Percentiles rank a stretch among this genome's conserved stretches.
phyloP scores from a whole-genome alignment of 2,888 invertebrate genomes.

The Neria commutata region DNA sequence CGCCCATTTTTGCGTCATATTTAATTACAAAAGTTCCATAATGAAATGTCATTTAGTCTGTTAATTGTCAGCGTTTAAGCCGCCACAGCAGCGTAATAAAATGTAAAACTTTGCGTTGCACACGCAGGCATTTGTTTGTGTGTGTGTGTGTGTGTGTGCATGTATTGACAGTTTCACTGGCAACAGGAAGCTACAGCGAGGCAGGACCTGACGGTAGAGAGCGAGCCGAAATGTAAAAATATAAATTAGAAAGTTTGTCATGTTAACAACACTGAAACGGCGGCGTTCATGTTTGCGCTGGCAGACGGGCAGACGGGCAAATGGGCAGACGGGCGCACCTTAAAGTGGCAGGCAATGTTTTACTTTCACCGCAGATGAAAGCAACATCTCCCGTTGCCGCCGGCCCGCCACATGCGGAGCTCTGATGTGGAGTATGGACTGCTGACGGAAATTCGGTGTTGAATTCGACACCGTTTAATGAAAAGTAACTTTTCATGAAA shows the following conservation, averaged over 20 bases:
- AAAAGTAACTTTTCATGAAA: too few species aligned
- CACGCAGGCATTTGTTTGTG: conserved; percentile 17
- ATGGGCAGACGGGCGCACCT: too few species aligned
- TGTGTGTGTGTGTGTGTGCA: too few species aligned
- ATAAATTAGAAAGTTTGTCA: conserved; percentile 50
- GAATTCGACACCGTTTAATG: neutral
- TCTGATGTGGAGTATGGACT: neutral
- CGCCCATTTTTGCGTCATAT: conserved; percentile 19
- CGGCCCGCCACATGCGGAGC: neutral
- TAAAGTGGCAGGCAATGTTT: too few species aligned
- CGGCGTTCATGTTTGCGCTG: neutral
- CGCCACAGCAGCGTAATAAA: conserved; percentile 3
- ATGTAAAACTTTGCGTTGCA: conserved; percentile 22
- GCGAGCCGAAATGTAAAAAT: conserved; percentile 30
- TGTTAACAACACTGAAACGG: conserved; percentile 32
- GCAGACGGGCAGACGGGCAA: too few species aligned
- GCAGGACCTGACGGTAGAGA: conserved; percentile 10
- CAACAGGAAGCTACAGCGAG: neutral
- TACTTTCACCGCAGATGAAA: too few species aligned
- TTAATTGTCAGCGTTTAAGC: conserved; percentile 46
- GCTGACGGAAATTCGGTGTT: neutral
- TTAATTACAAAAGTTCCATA: conserved; percentile 38
- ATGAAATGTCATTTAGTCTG: conserved; percentile 38
- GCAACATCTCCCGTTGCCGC: too few species aligned
- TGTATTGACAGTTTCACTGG: neutral